Evolutionary conservation across 2,113 vertebrate genomes (phyloP).

Genomic region (Eleginops maclovinus): DNA sequence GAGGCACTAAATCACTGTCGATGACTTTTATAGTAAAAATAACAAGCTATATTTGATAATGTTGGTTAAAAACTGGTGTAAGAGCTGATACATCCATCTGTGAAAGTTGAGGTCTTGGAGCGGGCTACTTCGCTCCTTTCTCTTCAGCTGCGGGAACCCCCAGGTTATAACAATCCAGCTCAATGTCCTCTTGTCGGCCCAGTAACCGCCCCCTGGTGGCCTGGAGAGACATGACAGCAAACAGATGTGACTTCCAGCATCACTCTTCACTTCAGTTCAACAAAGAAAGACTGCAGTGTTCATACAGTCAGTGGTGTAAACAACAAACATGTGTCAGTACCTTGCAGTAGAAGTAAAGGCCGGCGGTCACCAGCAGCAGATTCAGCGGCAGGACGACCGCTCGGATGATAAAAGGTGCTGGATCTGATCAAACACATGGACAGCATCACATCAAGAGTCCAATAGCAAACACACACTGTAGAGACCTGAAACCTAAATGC

Average conservation of each 20-base stretch:
- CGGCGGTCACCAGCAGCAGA: too few relatives aligned
- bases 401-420: too few relatives aligned
- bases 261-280: not conserved
- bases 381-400: too few relatives aligned
- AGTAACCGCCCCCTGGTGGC: not conserved
- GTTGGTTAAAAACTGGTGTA: too few relatives aligned
- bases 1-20: too few relatives aligned
- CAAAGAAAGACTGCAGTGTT: not conserved
- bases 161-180: not conserved
- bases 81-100: too few relatives aligned
- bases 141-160: not conserved
- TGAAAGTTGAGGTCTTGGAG: not conserved
- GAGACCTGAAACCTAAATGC: not conserved
- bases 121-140: not conserved
- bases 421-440: too few relatives aligned
- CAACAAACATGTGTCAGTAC: not conserved
- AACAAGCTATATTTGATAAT: too few relatives aligned
- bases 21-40: too few relatives aligned
- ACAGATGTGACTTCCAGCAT: not conserved
- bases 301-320: not conserved
- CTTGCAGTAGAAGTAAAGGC: not conserved
- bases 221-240: constrained; percentile 2
- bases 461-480: not conserved
- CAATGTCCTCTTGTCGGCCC: not conserved
- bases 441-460: not conserved